Base-by-base conservation (phyloP, 2,888 invertebrate genomes). In the Erebia ligea region DNA sequence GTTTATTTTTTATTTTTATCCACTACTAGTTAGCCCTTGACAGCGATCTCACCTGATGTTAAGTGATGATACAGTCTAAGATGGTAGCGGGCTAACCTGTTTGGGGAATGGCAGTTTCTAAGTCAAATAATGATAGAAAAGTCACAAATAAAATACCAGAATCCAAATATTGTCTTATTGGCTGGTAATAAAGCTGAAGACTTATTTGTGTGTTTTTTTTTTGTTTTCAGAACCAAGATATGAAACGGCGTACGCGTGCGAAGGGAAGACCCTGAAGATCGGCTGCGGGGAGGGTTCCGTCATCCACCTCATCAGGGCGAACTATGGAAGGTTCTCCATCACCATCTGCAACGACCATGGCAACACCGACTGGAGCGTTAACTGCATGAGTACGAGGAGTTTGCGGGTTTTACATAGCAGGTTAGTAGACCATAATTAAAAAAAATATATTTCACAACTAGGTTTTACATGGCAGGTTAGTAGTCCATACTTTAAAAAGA, bases 331-430 rank as follows among this genome's bases (percentile, higher is more conserved):
- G 82, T 98, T 98, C 92, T 98, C 98, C 77, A 97, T 98, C 89
- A 97, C 97, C 83, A 98, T 98, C 87, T 99, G 99, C 94, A 98
- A 99, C 91, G 98, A 98, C 89, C 97, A 98, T 86, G 98, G 98
- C 77, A 96, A 98, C 90, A 98, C 98, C n/a, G 98, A 98, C 82
- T 98, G 98, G 98, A 98, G 98, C 86, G 97, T 98, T 81, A 98
- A 98, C 92, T 99, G 98, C 90, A 98, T 98, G 97, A 97, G 98
- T 70, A 96, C 96, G 64, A 97, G 97, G 85, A 98, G 98, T 76
- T 95, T 97, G 80, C 94, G 97, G 75, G 98, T 98, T 77, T 95
- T 99, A 77, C 50, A 50, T 50, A 50, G 50, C n/a, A 50, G 50
- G 50, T 50, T 50, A n/a, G 50, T 50, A 50, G 50, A 5, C 50